phyloP scores from a whole-genome alignment of 1,140 invertebrate genomes.

The Trichogramma pretiosum region DNA sequence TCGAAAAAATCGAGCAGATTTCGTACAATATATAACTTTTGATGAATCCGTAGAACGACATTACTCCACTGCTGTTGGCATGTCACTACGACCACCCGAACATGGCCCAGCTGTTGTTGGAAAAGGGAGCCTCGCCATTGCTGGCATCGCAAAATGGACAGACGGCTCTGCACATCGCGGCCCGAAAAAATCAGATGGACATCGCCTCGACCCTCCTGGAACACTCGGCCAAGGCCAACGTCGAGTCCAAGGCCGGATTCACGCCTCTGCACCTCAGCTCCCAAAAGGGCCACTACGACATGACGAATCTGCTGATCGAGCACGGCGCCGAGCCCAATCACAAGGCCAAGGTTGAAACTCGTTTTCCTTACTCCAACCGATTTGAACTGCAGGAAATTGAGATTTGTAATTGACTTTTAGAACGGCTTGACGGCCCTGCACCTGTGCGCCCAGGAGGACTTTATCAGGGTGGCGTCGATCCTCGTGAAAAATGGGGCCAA shows the following conservation, averaged over 20 bases:
- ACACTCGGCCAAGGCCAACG: conserved; percentile 90
- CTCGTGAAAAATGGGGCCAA: conserved; percentile 82
- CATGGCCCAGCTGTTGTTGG: conserved; percentile 85
- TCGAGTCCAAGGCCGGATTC: conserved; percentile 93
- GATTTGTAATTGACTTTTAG: conserved; percentile 39
- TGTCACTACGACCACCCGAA: conserved; percentile 98
- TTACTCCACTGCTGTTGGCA: conserved; percentile 95
- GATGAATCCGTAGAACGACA: conserved; percentile 83
- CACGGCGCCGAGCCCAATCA: conserved; percentile 84
- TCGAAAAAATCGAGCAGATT: too few relatives aligned
- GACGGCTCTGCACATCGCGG: conserved; percentile 95
- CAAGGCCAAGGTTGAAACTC: conserved; percentile 65
- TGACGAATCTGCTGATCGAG: conserved; percentile 87
- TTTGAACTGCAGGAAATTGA: too few relatives aligned
- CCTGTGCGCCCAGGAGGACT: conserved; percentile 89
- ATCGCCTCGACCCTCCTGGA: conserved; percentile 90
- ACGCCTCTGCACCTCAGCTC: conserved; percentile 90
- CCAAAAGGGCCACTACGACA: conserved; percentile 88
- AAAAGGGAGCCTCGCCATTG: conserved; percentile 89
- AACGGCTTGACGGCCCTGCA: conserved; percentile 88
- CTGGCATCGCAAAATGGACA: conserved; percentile 97
- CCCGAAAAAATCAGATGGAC: conserved; percentile 95
- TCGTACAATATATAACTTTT: too few relatives aligned
- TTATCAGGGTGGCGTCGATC: conserved; percentile 85
- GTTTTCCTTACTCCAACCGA: too few relatives aligned